Evolutionary conservation across 2,797 vertebrate species (phyloP), one percentile per base, ranked within the genome.

Genomic region (Trachops cirrhosus): DNA sequence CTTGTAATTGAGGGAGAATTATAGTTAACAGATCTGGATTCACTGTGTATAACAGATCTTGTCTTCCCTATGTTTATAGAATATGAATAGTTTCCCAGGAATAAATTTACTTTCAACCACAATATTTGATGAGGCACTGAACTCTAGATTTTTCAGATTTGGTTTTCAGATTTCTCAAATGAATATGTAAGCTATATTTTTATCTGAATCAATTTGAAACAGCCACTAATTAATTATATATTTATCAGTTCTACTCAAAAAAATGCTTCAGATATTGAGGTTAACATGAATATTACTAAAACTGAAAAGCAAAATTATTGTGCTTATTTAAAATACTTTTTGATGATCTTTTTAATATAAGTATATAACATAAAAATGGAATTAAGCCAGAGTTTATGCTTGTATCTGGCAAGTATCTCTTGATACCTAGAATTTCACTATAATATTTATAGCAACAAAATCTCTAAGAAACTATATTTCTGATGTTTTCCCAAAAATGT

Each of bases 391-490:
- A 50, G 6, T 68, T 92, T 48, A 71, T 68, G 24, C 2, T 86
- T 84, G n/a, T 46, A 18, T 64, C 32, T 84, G 14, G 18, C 11
- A 73, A 87, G 24, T 48, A 82, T 84, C 75, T 93, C 14, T 75
- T 85, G 21, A 85, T 70, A 80, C 2, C 8, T 62, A 54, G 84
- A 91, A 88, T 73, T 91, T 89, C 14, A 89, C 62, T 70, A 54
- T 46, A 78, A 57, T 85, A 91, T 83, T 94, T 93, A 77, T 73
- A 50, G 50, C 21, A 74, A 54, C 54, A 3, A 89, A 94, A 91
- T 50, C 14, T 6, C 32, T 68, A n/a, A 48, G 6, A 70, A 54
- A 29, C 22, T 68, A 77, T 50, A 24, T 87, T 48, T 64, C 70
- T 26, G 5, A 68, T 71, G 9, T 54, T 71, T 89, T 86, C 9